Conservation (phyloP, 30 jellyfish, hydroid and myxozoan genomes). For the Mastigias papua region DNA sequence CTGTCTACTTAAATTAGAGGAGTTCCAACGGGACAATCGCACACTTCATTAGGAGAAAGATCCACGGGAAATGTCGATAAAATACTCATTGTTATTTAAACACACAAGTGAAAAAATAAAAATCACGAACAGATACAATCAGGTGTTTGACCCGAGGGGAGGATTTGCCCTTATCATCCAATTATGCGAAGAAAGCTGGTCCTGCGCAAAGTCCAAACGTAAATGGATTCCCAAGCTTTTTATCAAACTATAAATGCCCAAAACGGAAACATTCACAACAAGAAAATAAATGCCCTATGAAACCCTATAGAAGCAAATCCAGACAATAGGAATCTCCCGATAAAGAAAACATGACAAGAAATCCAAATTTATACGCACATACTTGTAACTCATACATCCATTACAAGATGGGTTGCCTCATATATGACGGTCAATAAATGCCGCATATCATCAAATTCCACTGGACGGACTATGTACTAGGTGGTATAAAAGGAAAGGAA, state of each 20-base stretch:
- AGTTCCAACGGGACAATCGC: neutral
- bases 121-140: neutral
- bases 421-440: no score
- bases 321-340: no score
- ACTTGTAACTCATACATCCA: no score
- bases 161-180: slow-evolving; percentile 44
- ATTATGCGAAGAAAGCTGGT: slow-evolving; percentile 36
- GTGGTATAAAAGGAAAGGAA: no score
- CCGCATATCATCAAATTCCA: no score
- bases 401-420: no score
- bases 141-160: slow-evolving; percentile 43
- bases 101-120: slow-evolving; percentile 15
- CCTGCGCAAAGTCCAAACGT: slow-evolving; percentile 25
- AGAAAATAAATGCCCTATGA: neutral
- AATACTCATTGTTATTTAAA: neutral
- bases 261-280: neutral
- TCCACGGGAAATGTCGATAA: neutral
- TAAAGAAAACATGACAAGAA: no score
- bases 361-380: no score
- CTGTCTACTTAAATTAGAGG: neutral
- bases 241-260: neutral
- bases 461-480: no score
- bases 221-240: neutral
- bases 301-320: neutral
- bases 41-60: slow-evolving; percentile 1